A percentile compares a stretch with the other conserved stretches of the same genome.
These are phyloP conservation scores for Linepithema humile DNA, from an alignment of 1,140 invertebrate genomes.

Conservation along the genomic window DNA sequence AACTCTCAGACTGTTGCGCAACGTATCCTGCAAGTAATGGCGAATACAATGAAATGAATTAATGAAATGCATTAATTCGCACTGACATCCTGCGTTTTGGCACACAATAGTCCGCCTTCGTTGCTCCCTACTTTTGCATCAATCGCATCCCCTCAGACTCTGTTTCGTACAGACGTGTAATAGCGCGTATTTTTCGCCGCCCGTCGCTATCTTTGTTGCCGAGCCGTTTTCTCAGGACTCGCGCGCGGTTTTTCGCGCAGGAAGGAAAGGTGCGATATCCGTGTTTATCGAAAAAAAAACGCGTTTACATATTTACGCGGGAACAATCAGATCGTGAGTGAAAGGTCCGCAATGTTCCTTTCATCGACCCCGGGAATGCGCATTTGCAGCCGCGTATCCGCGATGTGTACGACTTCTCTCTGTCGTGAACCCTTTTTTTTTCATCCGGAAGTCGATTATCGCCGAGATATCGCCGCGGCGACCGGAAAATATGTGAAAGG, in stretches of 20 bases:
- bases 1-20: background rate
- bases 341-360: slow-evolving; percentile 69
- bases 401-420: slow-evolving; percentile 41
- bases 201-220: background rate
- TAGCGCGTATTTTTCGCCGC: background rate
- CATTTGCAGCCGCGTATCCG: background rate
- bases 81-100: background rate
- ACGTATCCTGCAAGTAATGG: background rate
- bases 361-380: slow-evolving; percentile 54
- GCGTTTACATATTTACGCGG: slow-evolving; percentile 53
- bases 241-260: background rate
- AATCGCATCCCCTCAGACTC: background rate
- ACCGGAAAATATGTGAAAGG: slow-evolving; percentile 49
- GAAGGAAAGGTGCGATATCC: slow-evolving; percentile 48
- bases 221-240: slow-evolving; percentile 34
- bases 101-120: background rate
- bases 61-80: slow-evolving; percentile 12
- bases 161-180: background rate
- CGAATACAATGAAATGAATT: background rate
- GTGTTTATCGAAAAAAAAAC: slow-evolving; percentile 29
- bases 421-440: slow-evolving; percentile 25
- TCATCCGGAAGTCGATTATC: slow-evolving; percentile 41
- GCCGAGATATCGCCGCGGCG: slow-evolving; percentile 9
- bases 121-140: background rate
- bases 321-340: slow-evolving; percentile 72